These are phyloP conservation scores for Prenolepis imparis DNA, from an alignment of 2,888 invertebrate species.

Conservation along the genomic window DNA sequence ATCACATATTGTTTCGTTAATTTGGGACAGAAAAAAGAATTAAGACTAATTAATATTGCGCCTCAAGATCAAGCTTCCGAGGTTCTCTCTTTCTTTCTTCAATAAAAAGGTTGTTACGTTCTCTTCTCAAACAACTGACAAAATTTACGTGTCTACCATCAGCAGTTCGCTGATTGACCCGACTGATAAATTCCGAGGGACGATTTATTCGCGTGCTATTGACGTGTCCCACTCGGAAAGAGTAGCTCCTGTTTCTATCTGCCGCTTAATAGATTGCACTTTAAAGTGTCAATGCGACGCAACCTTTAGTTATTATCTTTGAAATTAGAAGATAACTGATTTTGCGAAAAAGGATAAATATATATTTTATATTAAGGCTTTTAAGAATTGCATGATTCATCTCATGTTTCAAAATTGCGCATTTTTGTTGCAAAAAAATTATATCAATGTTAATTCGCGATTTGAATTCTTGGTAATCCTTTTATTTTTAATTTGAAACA, in stretches of 20 bases:
- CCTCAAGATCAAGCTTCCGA: slow-evolving; percentile 58
- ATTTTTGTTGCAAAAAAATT: neutral
- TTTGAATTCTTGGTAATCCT: neutral
- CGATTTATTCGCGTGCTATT: slow-evolving; percentile 71
- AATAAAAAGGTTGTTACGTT: slow-evolving; percentile 60
- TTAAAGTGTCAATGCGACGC: slow-evolving; percentile 17
- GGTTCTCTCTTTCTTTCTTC: slow-evolving; percentile 7
- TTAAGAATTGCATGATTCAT: neutral
- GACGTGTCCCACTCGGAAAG: slow-evolving; percentile 48
- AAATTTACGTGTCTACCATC: slow-evolving; percentile 72
- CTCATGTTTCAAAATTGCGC: neutral
- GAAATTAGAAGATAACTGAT: neutral
- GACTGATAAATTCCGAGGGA: slow-evolving; percentile 63
- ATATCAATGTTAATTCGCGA: neutral
- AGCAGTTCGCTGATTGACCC: slow-evolving; percentile 66
- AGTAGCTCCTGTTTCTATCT: slow-evolving; percentile 11
- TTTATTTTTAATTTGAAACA: neutral
- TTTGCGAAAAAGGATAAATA: neutral
- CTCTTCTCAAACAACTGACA: slow-evolving; percentile 65
- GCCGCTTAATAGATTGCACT: slow-evolving; percentile 1
- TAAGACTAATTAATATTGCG: no score
- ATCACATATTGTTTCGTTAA: neutral
- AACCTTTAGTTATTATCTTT: neutral
- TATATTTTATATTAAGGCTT: neutral
- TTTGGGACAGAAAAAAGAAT: neutral